phyloP scores from a whole-genome alignment of 1,140 invertebrate species.

The Xylocopa sonorina region DNA sequence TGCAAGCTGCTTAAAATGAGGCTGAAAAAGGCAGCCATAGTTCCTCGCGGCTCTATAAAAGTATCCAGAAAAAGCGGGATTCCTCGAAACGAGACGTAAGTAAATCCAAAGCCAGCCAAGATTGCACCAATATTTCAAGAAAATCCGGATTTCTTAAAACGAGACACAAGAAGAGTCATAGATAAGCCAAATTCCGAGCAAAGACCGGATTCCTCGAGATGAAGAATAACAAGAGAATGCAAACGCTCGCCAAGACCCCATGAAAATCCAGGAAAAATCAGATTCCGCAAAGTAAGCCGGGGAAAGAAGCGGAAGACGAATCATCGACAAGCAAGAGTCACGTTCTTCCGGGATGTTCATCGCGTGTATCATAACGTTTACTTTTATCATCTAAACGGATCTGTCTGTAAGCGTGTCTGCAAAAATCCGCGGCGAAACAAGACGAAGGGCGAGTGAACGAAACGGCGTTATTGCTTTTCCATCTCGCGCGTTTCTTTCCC shows the following conservation, averaged over 20 bases:
- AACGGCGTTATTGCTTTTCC: slow-evolving; percentile 29
- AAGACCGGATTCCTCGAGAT: background rate
- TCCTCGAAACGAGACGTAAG: background rate
- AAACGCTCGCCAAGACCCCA: no score
- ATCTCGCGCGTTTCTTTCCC: slow-evolving; percentile 8
- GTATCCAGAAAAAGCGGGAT: no score
- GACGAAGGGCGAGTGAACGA: background rate
- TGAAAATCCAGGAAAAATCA: no score
- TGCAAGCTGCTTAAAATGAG: no score
- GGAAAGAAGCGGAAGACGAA: background rate
- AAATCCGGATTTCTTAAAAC: background rate
- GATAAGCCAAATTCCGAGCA: background rate
- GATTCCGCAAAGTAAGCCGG: no score
- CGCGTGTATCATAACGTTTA: slow-evolving; percentile 31
- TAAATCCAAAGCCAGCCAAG: background rate
- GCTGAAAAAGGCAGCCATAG: no score
- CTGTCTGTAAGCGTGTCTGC: background rate
- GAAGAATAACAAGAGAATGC: background rate
- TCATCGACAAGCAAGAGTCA: background rate
- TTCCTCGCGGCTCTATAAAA: no score
- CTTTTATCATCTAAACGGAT: slow-evolving; percentile 8
- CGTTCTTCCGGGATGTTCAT: slow-evolving; percentile 1
- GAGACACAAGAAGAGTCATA: background rate
- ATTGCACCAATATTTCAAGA: background rate
- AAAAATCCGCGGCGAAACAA: slow-evolving; percentile 1